A percentile compares a stretch with the other conserved stretches of the same genome.
These are phyloP conservation scores for Vesta saturnalis DNA, from an alignment of 2,888 invertebrate genomes.

Conservation along the genomic window DNA sequence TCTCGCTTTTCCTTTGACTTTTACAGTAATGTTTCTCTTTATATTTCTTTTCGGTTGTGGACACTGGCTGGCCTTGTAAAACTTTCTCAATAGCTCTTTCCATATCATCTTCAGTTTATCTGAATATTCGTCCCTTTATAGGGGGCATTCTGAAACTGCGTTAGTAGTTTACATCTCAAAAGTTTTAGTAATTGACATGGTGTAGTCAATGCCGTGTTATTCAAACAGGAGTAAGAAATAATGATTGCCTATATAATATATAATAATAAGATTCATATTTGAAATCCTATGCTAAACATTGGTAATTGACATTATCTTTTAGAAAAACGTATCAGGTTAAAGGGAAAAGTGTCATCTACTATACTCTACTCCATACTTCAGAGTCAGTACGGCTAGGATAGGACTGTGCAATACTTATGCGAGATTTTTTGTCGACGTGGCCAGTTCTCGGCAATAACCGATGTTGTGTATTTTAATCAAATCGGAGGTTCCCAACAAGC, in stretches of 20 bases:
- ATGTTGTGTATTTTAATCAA: no score
- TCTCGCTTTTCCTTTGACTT: not conserved
- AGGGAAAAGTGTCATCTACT: no score
- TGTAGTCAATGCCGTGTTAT: not conserved
- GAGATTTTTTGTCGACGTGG: no score
- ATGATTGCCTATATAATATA: not conserved
- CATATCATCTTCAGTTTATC: not conserved
- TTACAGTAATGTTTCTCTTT: not conserved
- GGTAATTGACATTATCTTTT: not conserved
- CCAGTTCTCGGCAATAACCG: no score
- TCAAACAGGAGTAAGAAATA: not conserved
- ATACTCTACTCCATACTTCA: no score
- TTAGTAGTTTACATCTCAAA: not conserved
- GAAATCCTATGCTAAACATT: not conserved
- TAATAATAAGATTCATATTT: conserved; percentile 7
- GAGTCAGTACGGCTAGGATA: no score
- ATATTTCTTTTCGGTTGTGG: not conserved
- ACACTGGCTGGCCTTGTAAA: not conserved
- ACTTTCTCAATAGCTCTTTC: not conserved
- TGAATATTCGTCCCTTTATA: not conserved
- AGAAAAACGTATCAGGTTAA: no score
- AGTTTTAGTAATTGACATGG: not conserved
- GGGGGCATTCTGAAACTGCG: not conserved
- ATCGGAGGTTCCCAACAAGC: no score
- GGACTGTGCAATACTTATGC: no score